Conservation (phyloP, 2,888 invertebrate genomes). For the Cetonia aurata region DNA sequence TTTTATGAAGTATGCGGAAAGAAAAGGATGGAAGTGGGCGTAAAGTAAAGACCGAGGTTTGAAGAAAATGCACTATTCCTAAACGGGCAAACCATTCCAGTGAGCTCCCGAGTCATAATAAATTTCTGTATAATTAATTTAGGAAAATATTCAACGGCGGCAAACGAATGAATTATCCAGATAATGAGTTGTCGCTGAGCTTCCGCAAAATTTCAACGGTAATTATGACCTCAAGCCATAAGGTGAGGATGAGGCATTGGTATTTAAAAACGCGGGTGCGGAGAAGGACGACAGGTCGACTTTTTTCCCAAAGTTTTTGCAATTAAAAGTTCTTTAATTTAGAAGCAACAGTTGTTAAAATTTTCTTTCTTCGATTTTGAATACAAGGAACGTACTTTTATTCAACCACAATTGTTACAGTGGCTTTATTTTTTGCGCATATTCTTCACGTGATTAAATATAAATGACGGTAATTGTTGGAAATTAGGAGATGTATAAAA, state of each 20-base stretch:
- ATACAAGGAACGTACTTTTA: conserved; percentile 11
- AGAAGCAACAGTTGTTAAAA: conserved; percentile 60
- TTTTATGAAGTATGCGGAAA: conserved; percentile 3
- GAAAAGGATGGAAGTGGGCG: conserved; percentile 1
- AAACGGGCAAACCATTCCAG: conserved; percentile 4
- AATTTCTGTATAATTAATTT: conserved; percentile 43
- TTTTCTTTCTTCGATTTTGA: conserved; percentile 42
- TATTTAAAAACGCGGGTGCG: neutral
- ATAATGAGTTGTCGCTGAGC: conserved; percentile 54
- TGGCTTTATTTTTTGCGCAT: neutral
- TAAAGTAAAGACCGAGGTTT: neutral
- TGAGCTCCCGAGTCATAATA: conserved; percentile 25
- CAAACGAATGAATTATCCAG: conserved; percentile 51
- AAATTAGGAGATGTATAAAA: too few relatives aligned
- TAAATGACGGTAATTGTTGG: neutral
- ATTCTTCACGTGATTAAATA: neutral
- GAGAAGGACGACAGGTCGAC: conserved; percentile 9
- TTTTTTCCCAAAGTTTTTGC: conserved; percentile 56
- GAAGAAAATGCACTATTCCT: conserved; percentile 29
- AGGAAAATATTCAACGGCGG: conserved; percentile 42
- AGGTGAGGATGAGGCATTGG: conserved; percentile 9
- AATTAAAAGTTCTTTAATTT: conserved; percentile 62
- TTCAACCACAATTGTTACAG: conserved; percentile 3
- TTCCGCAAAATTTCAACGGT: conserved; percentile 50
- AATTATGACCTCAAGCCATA: conserved; percentile 51